Conservation (phyloP, 2,113 vertebrate genomes). For the Piprites chloris region DNA sequence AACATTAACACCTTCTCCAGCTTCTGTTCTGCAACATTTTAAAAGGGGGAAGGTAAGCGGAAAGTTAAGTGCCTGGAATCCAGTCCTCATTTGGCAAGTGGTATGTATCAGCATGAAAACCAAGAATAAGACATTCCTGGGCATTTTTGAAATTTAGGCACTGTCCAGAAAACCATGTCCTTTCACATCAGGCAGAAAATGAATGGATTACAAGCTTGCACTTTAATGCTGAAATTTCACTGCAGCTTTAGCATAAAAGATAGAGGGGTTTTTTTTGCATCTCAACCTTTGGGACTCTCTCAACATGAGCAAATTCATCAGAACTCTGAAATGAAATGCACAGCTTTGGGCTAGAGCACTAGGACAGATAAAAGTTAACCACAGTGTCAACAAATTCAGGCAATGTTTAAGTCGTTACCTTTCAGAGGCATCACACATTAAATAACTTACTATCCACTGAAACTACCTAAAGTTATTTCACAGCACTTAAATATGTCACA, state of each 20-base stretch:
- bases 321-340: background rate
- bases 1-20: background rate
- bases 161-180: background rate
- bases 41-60: background rate
- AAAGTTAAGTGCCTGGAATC: background rate
- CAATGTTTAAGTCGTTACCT: background rate
- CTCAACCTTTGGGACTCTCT: background rate
- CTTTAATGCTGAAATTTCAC: background rate
- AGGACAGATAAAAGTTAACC: background rate
- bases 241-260: background rate
- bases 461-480: background rate
- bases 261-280: background rate
- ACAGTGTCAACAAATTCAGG: background rate
- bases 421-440: background rate
- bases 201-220: background rate
- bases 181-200: background rate
- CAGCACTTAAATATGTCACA: accelerated
- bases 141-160: background rate
- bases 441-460: background rate
- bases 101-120: background rate
- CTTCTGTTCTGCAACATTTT: background rate
- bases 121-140: background rate
- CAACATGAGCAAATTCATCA: background rate
- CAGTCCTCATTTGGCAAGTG: background rate
- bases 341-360: background rate